Evolutionary conservation across 2,888 invertebrate species (phyloP).

Genomic region (Suillia variegata): DNA sequence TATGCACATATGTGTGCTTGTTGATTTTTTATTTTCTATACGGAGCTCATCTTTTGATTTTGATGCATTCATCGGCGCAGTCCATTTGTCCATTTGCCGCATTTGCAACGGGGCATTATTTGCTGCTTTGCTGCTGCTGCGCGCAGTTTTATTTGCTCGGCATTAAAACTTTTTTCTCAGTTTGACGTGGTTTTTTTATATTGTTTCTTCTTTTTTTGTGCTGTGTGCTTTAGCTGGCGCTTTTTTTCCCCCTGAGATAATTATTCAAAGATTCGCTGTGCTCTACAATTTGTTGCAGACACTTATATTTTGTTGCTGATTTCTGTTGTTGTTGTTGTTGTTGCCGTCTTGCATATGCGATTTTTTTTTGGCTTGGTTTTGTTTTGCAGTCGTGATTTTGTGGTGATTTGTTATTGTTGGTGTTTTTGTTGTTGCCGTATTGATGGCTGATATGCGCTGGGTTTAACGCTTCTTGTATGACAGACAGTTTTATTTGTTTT

Average conservation of each 20-base stretch:
- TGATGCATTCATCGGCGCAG: background rate
- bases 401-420: conserved; percentile 9
- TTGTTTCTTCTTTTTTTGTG: background rate
- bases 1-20: background rate
- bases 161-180: background rate
- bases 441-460: too few species aligned
- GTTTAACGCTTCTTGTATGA: too few species aligned
- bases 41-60: background rate
- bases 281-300: conserved; percentile 31
- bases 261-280: conserved; percentile 35
- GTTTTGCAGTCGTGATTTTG: conserved; percentile 5
- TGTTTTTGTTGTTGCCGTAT: conserved; percentile 8
- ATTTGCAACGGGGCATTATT: background rate
- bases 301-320: conserved; percentile 8
- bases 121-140: conserved; percentile 8
- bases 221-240: background rate
- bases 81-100: background rate
- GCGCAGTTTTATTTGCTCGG: background rate
- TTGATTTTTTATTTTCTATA: background rate
- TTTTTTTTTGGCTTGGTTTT: background rate
- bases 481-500: too few species aligned
- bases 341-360: conserved; percentile 2
- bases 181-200: background rate
- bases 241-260: conserved; percentile 27
- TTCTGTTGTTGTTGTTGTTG: background rate